Percentiles rank a stretch among this genome's conserved stretches.
These are phyloP conservation scores for Aldabrachelys gigantea DNA, from an alignment of 2,113 vertebrate species.

Conservation along the genomic window DNA sequence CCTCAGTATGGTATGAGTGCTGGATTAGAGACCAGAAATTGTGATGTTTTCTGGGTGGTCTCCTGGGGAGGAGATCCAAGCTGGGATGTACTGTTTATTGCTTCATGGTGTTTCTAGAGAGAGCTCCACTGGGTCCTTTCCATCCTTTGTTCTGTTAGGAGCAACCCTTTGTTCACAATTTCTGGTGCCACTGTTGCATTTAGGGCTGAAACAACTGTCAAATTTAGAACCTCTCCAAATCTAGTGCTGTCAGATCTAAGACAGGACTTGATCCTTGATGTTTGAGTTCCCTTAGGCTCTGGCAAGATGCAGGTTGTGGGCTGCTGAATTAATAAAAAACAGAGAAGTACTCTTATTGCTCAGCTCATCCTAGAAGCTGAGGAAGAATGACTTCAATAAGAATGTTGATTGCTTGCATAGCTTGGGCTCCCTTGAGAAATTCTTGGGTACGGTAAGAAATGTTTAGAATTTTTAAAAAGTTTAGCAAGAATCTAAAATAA, in stretches of 20 bases:
- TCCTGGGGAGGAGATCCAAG: background rate
- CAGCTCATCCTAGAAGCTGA: too few relatives aligned
- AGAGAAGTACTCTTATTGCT: background rate
- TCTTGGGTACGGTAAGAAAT: too few relatives aligned
- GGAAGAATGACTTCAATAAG: too few relatives aligned
- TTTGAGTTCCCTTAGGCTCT: background rate
- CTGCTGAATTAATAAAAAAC: background rate
- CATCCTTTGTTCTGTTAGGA: background rate
- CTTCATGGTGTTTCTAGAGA: background rate
- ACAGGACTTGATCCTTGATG: background rate
- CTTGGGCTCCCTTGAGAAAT: too few relatives aligned
- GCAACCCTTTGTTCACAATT: background rate
- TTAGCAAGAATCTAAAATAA: background rate
- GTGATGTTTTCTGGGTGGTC: background rate
- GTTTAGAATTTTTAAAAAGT: background rate
- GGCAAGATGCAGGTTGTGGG: background rate
- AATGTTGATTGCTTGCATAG: too few relatives aligned
- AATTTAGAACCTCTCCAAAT: background rate
- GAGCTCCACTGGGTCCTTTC: background rate
- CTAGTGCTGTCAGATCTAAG: background rate
- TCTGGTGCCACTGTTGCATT: background rate
- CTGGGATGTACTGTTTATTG: background rate
- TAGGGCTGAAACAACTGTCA: background rate
- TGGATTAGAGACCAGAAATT: background rate
- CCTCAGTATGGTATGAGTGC: conserved; percentile 88